Percentiles rank a stretch among this genome's conserved stretches.
These are phyloP conservation scores for Margarornis squamiger DNA, from an alignment of 2,797 vertebrate species.

Conservation along the genomic window DNA sequence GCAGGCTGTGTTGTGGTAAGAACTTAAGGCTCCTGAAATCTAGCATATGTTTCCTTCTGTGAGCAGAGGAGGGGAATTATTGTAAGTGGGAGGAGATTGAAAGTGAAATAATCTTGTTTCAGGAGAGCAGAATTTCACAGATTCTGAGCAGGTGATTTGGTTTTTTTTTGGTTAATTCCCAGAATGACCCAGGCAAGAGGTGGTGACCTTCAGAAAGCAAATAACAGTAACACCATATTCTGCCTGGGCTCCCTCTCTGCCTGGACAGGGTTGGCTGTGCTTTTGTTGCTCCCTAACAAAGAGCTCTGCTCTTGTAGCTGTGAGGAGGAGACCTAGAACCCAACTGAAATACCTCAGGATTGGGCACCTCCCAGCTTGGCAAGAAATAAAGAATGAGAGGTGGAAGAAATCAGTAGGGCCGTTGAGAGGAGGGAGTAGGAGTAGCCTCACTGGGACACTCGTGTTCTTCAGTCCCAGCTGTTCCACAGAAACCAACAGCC, in stretches of 20 bases:
- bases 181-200: background rate
- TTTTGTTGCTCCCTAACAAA: background rate
- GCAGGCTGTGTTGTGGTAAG: background rate
- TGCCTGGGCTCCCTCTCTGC: background rate
- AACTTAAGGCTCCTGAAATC: background rate
- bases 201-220: background rate
- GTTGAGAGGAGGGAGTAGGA: background rate
- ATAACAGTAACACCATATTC: background rate
- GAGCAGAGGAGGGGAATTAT: background rate
- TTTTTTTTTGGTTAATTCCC: background rate
- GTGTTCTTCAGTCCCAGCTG: background rate
- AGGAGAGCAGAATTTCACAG: background rate
- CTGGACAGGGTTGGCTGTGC: background rate
- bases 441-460: background rate
- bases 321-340: background rate
- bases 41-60: background rate
- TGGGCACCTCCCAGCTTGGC: background rate
- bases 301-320: background rate
- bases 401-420: background rate
- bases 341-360: background rate
- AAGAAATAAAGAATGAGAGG: background rate
- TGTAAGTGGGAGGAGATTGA: background rate
- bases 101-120: background rate
- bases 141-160: background rate
- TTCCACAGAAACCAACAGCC: background rate